Conservation (phyloP, 2,113 vertebrate species). For the Noctilio leporinus region DNA sequence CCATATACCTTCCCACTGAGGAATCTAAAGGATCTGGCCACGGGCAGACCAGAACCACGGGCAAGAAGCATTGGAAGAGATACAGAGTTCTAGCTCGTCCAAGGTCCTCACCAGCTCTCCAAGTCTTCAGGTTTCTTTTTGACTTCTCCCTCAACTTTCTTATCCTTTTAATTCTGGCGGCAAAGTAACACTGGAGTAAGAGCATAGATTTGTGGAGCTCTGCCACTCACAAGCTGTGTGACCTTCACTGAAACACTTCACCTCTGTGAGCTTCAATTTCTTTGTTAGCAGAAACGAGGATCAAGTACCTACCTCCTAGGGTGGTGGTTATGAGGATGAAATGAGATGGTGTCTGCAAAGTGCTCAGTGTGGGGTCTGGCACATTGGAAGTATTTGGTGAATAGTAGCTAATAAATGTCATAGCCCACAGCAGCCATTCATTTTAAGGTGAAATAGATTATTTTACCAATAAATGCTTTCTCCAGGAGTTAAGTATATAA, state of each 20-base stretch:
- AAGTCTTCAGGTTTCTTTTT: not conserved
- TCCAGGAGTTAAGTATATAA: not conserved
- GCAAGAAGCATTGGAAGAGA: not conserved
- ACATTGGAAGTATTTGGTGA: not conserved
- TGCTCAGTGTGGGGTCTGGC: not conserved
- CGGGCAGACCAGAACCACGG: not conserved
- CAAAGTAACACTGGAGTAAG: not conserved
- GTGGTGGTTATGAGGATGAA: not conserved
- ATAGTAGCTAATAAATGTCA: not conserved
- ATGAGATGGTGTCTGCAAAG: not conserved
- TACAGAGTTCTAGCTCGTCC: not conserved
- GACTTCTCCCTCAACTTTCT: not conserved
- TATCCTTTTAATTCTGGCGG: not conserved
- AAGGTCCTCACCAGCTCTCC: not conserved
- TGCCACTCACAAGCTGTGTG: not conserved
- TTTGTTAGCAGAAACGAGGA: slow-evolving; percentile 8
- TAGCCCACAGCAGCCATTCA: not conserved
- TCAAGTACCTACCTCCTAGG: not conserved
- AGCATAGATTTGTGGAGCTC: not conserved
- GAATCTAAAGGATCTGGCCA: not conserved
- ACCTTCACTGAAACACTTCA: not conserved
- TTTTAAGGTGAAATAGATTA: not conserved
- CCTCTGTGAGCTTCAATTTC: not conserved
- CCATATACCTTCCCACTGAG: not conserved
- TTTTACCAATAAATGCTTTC: not conserved